Conservation (phyloP, 2,797 vertebrate species). For the Eremophila alpestris region DNA sequence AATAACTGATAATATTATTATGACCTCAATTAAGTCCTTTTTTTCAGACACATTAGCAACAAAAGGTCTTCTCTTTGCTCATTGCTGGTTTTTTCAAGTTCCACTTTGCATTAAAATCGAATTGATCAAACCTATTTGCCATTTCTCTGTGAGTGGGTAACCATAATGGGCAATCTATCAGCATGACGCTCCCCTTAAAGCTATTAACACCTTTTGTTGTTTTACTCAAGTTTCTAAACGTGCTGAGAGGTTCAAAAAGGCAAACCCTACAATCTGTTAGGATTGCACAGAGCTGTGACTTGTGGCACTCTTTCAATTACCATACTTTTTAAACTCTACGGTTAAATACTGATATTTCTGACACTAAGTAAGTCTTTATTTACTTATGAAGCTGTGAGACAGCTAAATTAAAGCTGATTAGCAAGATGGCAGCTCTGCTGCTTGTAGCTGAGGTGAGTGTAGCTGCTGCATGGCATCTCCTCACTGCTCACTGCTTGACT, state of each 20-base stretch:
- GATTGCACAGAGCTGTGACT: slow-evolving; percentile 76
- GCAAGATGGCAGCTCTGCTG: slow-evolving; percentile 70
- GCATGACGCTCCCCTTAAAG: slow-evolving; percentile 90
- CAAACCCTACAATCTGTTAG: slow-evolving; percentile 85
- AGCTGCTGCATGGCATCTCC: slow-evolving; percentile 38
- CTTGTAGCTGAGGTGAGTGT: slow-evolving; percentile 63
- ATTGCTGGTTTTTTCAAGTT: slow-evolving; percentile 70
- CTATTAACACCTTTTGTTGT: slow-evolving; percentile 98
- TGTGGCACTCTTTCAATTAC: slow-evolving; percentile 73
- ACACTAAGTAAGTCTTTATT: slow-evolving; percentile 78
- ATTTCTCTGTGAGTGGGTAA: slow-evolving; percentile 86
- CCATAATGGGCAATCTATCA: slow-evolving; percentile 94
- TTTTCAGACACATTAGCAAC: slow-evolving; percentile 83
- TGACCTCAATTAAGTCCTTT: slow-evolving; percentile 84
- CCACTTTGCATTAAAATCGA: slow-evolving; percentile 86
- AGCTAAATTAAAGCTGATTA: slow-evolving; percentile 81
- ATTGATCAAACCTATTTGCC: slow-evolving; percentile 92
- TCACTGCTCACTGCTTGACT: slow-evolving; percentile 34
- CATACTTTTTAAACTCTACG: slow-evolving; percentile 54
- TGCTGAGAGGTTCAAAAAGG: slow-evolving; percentile 89
- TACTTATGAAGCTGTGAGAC: slow-evolving; percentile 78
- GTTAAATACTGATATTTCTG: slow-evolving; percentile 60
- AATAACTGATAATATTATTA: slow-evolving; percentile 84
- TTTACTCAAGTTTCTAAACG: slow-evolving; percentile 83
- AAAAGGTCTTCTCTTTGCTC: slow-evolving; percentile 78